Percentiles rank a stretch among this genome's conserved stretches.
phyloP scores from a whole-genome alignment of 2,797 vertebrate species.

The Argyrosomus regius region DNA sequence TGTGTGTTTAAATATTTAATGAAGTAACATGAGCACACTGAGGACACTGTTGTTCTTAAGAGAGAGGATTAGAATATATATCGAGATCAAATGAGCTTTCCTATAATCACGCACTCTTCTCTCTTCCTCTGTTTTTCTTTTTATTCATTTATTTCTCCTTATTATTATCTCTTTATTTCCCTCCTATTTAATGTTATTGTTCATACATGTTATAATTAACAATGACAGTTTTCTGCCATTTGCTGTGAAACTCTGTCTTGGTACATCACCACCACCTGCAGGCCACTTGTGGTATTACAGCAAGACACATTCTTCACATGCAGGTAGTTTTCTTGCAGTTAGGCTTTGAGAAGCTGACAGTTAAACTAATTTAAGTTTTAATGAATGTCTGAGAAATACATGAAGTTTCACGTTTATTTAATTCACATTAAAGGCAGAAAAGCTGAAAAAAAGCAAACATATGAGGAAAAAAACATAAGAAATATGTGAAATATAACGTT shows the following conservation, averaged over 20 bases:
- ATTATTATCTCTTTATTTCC: too few species aligned
- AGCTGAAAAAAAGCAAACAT: neutral
- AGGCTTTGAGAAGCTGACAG: neutral
- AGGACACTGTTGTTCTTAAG: too few species aligned
- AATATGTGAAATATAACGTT: neutral
- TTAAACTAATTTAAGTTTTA: neutral
- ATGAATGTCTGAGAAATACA: neutral
- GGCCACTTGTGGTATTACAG: neutral
- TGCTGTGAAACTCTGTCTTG: neutral
- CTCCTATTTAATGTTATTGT: neutral
- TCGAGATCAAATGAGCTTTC: neutral
- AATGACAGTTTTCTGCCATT: neutral
- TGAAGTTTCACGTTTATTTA: neutral
- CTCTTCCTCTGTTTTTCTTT: neutral
- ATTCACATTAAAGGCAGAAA: neutral
- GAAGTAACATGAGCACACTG: slow-evolving; percentile 6
- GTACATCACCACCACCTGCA: slow-evolving; percentile 1
- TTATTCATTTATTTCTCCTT: neutral
- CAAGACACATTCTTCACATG: neutral
- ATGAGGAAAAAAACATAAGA: neutral
- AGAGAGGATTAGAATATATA: neutral
- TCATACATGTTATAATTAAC: neutral
- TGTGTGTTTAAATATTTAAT: slow-evolving; percentile 40
- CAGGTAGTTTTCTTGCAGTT: neutral
- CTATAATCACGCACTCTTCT: neutral